These are phyloP conservation scores for Drosophila teissieri DNA, from an alignment of 1,140 invertebrate genomes.

Conservation along the genomic window DNA sequence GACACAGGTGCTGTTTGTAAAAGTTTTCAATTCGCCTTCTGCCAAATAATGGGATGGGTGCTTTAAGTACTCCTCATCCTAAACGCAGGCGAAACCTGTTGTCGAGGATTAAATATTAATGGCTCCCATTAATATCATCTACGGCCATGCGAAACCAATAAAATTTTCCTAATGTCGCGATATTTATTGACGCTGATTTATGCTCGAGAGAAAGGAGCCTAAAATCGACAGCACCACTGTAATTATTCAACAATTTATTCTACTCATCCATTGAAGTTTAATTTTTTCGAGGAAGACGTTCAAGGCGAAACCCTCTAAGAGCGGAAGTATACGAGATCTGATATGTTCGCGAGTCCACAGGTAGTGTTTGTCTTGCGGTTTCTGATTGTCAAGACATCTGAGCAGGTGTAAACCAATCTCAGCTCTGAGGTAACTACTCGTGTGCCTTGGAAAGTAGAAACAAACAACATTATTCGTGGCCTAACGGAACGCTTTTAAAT, in stretches of 20 bases:
- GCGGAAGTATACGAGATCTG: constrained; percentile 53
- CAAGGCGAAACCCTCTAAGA: constrained; percentile 44
- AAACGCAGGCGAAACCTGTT: constrained; percentile 47
- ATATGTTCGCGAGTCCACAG: constrained; percentile 22
- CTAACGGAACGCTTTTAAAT: background rate
- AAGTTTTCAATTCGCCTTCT: constrained; percentile 43
- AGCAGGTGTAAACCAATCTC: constrained; percentile 61
- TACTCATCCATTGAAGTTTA: background rate
- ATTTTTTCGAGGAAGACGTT: constrained; percentile 9
- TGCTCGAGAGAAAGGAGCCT: constrained; percentile 17
- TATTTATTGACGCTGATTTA: constrained; percentile 69
- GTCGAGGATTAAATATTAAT: constrained; percentile 53
- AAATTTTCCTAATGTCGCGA: constrained; percentile 60
- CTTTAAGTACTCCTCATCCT: constrained; percentile 2
- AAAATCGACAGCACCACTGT: constrained; percentile 38
- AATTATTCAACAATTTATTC: constrained; percentile 37
- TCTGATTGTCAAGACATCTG: constrained; percentile 52
- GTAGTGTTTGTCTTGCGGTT: constrained; percentile 52
- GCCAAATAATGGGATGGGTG: constrained; percentile 40
- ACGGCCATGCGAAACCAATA: constrained; percentile 56
- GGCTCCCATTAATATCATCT: constrained; percentile 40
- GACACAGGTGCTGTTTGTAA: constrained; percentile 48
- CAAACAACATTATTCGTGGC: background rate
- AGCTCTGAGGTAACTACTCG: constrained; percentile 4
- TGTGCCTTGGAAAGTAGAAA: background rate